Evolutionary conservation across 2,888 invertebrate species (phyloP), one percentile per base, ranked within the genome.

Genomic region (Drosophila siamana): DNA sequence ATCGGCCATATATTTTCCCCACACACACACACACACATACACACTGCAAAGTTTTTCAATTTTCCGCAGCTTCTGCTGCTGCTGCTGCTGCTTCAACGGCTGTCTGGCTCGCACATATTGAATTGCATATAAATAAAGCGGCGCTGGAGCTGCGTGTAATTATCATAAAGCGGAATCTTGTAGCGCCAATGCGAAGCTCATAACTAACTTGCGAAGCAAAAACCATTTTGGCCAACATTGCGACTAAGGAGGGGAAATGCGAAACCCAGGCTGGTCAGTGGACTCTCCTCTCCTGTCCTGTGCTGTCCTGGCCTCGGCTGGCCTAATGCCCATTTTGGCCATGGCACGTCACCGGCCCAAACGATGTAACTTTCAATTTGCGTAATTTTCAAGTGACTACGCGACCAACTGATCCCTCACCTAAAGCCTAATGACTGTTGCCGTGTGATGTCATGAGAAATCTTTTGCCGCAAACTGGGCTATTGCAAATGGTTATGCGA

Each of bases 331-430:
- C 66, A 54, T 77, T 75, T 73, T 62, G 70, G 83, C 55, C 56
- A 69, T 56, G 38, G 41, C 30, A 43, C 70, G 70, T 69, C 74
- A 57, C 59, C 56, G 46, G 52, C 51, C 62, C 57, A 70, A 81
- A 71, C 82, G 81, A 81, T 77, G 88, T 77, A 88, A 88, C 80
- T 88, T 86, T 84, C 84, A 88, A 84, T 84, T 84, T 84, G 88
- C 88, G 86, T 84, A 84, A 86, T 83, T 84, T 84, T 73, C 75
- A 75, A 84, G 78, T 78, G 78, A 74, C 57, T 70, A 52, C 74
- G 55, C 69, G 60, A 66, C 66, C 84, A 82, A 69, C 86, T 84
- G 83, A 84, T 88, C 88, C 88, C 86, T 86, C 80, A 82, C 77
- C 83, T 74, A 79, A 80, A 77, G 67, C 80, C 88, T 72, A 81